phyloP scores from a whole-genome alignment of 2,888 invertebrate genomes.

The Metalampra italica region DNA sequence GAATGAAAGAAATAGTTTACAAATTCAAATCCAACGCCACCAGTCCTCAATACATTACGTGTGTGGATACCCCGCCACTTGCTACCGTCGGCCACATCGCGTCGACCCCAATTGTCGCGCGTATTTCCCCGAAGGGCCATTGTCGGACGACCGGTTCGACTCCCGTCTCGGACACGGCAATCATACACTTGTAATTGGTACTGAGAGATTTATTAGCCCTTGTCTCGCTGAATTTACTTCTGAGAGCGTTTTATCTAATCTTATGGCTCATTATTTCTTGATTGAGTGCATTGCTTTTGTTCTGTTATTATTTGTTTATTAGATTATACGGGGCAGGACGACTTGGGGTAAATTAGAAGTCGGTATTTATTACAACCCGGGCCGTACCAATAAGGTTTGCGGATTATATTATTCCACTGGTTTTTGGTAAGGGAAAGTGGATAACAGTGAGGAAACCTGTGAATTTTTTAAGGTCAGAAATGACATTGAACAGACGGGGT shows the following conservation, averaged over 20 bases:
- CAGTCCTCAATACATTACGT: constrained; percentile 1
- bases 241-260: constrained; percentile 63
- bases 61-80: constrained; percentile 1
- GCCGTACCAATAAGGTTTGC: too few species aligned
- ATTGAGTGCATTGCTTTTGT: constrained; percentile 55
- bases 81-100: constrained; percentile 10
- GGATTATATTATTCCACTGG: too few species aligned
- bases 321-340: constrained; percentile 30
- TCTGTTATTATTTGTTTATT: constrained; percentile 55
- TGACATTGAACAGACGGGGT: too few species aligned
- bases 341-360: constrained; percentile 14
- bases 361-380: constrained; percentile 6
- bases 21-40: not conserved
- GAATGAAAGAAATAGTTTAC: not conserved
- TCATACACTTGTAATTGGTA: constrained; percentile 67
- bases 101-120: constrained; percentile 41
- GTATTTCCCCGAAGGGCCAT: constrained; percentile 63
- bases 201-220: constrained; percentile 61
- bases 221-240: constrained; percentile 53
- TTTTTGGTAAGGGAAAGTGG: too few species aligned
- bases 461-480: too few species aligned
- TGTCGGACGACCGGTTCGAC: constrained; percentile 23
- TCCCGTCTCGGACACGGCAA: constrained; percentile 34
- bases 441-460: too few species aligned
- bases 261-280: constrained; percentile 55